A percentile compares a stretch with the other conserved stretches of the same genome.
These are phyloP conservation scores for Aphrophora alni DNA, from an alignment of 2,888 invertebrate species.

Conservation along the genomic window DNA sequence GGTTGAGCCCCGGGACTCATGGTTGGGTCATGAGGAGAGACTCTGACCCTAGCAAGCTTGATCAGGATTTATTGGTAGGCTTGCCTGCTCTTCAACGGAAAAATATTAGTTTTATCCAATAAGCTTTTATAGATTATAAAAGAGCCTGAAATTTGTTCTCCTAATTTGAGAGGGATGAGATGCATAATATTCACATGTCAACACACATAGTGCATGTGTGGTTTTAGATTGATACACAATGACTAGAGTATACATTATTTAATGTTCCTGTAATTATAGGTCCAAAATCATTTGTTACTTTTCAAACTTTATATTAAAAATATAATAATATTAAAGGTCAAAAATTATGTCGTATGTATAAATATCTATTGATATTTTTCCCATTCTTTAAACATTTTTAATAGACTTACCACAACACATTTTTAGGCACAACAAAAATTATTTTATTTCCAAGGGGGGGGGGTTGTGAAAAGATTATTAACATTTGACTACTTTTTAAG, in stretches of 20 bases:
- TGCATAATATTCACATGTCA: background rate
- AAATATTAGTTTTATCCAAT: background rate
- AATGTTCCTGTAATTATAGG: too few relatives aligned
- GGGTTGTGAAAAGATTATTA: too few relatives aligned
- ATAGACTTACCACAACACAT: too few relatives aligned
- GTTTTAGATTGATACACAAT: background rate
- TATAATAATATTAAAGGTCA: too few relatives aligned
- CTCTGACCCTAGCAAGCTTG: conserved; percentile 54
- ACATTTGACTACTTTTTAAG: too few relatives aligned
- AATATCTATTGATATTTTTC: too few relatives aligned
- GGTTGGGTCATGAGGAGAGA: conserved; percentile 60
- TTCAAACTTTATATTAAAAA: too few relatives aligned
- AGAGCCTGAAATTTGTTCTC: background rate
- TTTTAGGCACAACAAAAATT: too few relatives aligned
- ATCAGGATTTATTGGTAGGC: conserved; percentile 58
- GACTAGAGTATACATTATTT: background rate
- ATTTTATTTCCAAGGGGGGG: too few relatives aligned
- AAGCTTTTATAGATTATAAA: background rate
- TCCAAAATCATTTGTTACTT: too few relatives aligned
- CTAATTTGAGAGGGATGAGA: background rate
- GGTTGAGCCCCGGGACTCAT: conserved; percentile 53
- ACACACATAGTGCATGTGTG: background rate
- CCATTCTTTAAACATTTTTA: too few relatives aligned
- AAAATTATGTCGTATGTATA: too few relatives aligned
- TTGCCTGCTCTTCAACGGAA: conserved; percentile 22